Percentiles rank a stretch among this genome's conserved stretches.
Conservation (phyloP, 2,888 invertebrate genomes). For the Patella ulyssiponensis region DNA sequence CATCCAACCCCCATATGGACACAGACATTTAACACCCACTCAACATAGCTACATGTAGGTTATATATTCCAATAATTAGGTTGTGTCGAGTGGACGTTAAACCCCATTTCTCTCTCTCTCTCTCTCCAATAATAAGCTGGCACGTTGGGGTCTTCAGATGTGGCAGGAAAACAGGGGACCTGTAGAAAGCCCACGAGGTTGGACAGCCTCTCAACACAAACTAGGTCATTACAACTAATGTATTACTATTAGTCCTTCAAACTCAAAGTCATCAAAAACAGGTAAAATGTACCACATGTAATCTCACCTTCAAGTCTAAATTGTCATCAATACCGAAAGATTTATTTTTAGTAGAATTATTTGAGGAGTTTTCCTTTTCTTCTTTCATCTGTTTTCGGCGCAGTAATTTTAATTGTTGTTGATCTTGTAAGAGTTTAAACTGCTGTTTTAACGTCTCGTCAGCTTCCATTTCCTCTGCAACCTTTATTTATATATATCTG, state of each 20-base stretch:
- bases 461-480: conserved; percentile 22
- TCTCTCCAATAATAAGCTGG: no score
- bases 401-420: conserved; percentile 62
- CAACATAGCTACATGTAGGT: no score
- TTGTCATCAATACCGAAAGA: conserved; percentile 64
- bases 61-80: no score
- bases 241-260: not conserved
- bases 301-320: conserved; percentile 58
- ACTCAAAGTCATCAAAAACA: not conserved
- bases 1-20: no score
- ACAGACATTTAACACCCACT: no score
- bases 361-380: conserved; percentile 45
- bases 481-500: no score
- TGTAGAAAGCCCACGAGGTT: no score
- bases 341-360: conserved; percentile 24
- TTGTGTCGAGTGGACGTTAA: no score
- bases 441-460: conserved; percentile 57
- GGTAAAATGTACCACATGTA: not conserved
- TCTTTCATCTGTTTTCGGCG: conserved; percentile 56
- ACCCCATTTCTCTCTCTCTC: no score
- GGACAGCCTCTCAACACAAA: not conserved
- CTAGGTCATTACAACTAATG: not conserved
- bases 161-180: no score
- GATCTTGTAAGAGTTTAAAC: conserved; percentile 66
- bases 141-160: no score